Evolutionary conservation across 2,797 vertebrate genomes (phyloP), one percentile per base, ranked within the genome.

Genomic region (Uromys caudimaculatus): DNA sequence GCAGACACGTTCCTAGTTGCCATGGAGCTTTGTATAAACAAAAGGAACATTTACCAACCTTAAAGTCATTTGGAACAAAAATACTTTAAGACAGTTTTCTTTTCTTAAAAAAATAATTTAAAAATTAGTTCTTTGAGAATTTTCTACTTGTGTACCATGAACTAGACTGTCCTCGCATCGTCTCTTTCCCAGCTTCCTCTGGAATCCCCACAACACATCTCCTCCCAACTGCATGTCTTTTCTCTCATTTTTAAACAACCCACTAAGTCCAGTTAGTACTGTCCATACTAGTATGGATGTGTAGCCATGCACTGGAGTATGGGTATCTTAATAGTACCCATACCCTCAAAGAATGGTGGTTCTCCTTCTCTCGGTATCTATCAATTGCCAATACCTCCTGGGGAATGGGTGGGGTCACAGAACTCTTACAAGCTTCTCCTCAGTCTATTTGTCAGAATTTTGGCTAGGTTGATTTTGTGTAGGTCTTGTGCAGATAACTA

Each of bases 61-160:
- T 38, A 73, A 85, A 47, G 35, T 32, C 29, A 86, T 79, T n/a
- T 58, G 44, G 54, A 92, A n/a, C 58, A 95, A 93, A 95, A 44
- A 47, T 50, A 41, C 29, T 54, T 77, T 71, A 41, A 35, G 32
- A 24, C 75, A 38, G 41, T 81, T 87, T 87, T 44, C 29, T 82
- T 44, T 79, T 76, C 85, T 88, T 58, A 54, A 67, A 89, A 91
- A 77, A 41, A 56, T 41, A 35, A 23, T 35, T 60, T 24, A 73
- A 56, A 83, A n/a, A 41, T 54, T 38, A 24, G 56, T 56, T 73
- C 16, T 73, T 88, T 54, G 67, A 56, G 14, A 71, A 73, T 73
- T 41, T 54, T 17, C 54, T 73, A 32, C 50, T 41, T 88, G 69
- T 32, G 16, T 3, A 38, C 23, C 12, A 73, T 56, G 85, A 73